A percentile compares a stretch with the other conserved stretches of the same genome.
Evolutionary conservation across 2,113 vertebrate genomes (phyloP).

Genomic region (Cheirogaleus medius): DNA sequence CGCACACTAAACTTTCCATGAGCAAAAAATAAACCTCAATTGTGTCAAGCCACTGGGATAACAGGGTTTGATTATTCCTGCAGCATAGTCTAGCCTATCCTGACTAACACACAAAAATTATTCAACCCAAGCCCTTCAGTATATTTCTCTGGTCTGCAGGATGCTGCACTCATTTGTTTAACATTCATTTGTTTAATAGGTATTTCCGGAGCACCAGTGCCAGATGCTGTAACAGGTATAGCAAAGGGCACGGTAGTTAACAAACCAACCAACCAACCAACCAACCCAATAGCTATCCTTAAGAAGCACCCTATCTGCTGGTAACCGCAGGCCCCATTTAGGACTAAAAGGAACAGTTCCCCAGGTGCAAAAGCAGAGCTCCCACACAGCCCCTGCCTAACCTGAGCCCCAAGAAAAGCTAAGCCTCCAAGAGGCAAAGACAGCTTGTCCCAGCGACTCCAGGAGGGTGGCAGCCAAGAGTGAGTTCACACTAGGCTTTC

Average conservation of each 20-base stretch:
- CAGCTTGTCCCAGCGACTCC: neutral
- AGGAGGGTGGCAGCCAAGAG: neutral
- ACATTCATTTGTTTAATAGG: neutral
- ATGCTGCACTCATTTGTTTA: neutral
- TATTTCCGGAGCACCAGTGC: neutral
- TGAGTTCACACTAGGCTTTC: constrained; percentile 20
- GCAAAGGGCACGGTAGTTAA: neutral
- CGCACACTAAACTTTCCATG: neutral
- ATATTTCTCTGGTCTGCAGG: neutral
- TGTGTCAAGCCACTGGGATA: neutral
- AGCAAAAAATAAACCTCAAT: neutral
- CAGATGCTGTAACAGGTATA: neutral
- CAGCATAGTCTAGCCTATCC: neutral
- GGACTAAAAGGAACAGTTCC: neutral
- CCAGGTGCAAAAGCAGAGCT: neutral
- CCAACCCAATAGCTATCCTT: neutral
- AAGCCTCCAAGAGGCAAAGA: neutral
- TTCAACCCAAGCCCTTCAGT: neutral
- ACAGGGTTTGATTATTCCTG: neutral
- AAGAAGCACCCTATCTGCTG: neutral
- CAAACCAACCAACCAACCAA: neutral
- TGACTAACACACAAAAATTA: neutral
- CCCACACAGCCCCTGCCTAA: neutral
- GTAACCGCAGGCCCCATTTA: neutral
- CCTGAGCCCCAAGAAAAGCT: neutral